Base-by-base conservation (phyloP, 2,797 vertebrate genomes). In the Ispidina picta region DNA sequence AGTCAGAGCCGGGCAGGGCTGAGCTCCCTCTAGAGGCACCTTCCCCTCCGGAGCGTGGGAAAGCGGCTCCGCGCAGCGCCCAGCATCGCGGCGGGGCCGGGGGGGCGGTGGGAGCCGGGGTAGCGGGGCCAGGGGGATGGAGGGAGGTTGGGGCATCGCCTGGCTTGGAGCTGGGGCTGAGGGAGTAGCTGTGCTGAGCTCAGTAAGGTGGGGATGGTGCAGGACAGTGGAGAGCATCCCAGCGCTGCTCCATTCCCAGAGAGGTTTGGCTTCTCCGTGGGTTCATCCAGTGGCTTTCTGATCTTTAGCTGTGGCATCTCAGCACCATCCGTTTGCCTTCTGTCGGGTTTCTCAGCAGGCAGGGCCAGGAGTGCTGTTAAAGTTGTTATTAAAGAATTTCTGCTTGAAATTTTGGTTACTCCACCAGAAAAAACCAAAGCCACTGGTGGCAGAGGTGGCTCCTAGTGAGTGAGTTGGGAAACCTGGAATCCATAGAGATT, bases 21-120 rank as follows among this genome's bases (percentile, higher is more conserved):
- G 68, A 89, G 91, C 94, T 90, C 93, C 91, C 91, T 92, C 91
- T 94, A 90, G 88, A 94, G 94, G 93, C 87, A 8, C 85, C 81
- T 81, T 92, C 21, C 29, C 33, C 44, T 19, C 29, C 52, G 26
- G 41, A 25, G 73, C 68, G 64, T 64, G 82, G 82, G 64, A 80
- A 59, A n/a, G 56, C 58, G 55, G 31, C 2, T 46, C 49, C 8
- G 41, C 5, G 48, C 18, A 25, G 69, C 39, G 9, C 26, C 2
- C 52, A 9, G 73, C 65, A 14, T 25, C 20, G 33, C 18, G 19
- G 35, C 25, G n/a, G 48, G 29, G 66, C 26, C 5, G 39, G 28
- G 29, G 37, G 37, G 14, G n/a, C 6, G 37, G 37, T 39, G 37
- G 37, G 37, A 39, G 37, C 37, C 37, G 37, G 14, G 18, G 8